phyloP scores from a whole-genome alignment of 2,888 invertebrate genomes.

The Saturnia japonica region DNA sequence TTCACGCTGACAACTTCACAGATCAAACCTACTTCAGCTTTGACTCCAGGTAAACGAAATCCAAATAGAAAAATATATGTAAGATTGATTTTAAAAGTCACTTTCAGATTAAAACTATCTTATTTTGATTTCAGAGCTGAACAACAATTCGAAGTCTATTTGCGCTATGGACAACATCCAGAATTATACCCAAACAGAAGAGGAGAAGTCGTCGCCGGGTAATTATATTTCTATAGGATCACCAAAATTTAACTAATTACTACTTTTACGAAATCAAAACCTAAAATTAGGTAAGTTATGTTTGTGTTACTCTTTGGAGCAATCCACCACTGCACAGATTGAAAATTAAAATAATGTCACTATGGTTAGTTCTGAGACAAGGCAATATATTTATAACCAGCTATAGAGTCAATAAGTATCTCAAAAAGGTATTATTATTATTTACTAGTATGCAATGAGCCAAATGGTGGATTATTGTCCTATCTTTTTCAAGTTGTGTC shows the following conservation, averaged over 20 bases:
- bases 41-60: conserved; percentile 80
- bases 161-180: conserved; percentile 96
- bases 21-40: conserved; percentile 95
- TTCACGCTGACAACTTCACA: conserved; percentile 96
- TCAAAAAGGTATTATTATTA: too few species aligned
- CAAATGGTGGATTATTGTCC: too few species aligned
- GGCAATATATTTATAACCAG: neutral
- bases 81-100: neutral
- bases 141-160: conserved; percentile 94
- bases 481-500: too few species aligned
- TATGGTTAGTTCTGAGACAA: neutral
- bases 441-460: neutral
- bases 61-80: conserved; percentile 57
- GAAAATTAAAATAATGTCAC: neutral
- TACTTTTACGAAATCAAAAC: neutral
- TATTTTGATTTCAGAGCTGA: conserved; percentile 85
- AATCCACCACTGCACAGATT: neutral
- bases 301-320: neutral
- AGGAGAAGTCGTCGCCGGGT: conserved; percentile 94
- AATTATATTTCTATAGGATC: conserved; percentile 49
- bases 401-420: neutral
- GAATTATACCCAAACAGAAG: conserved; percentile 95
- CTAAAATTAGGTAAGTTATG: neutral
- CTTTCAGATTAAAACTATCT: neutral
- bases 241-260: neutral